Percentiles rank a stretch among this genome's conserved stretches.
These are phyloP conservation scores for Felis chaus DNA, from an alignment of 2,113 vertebrate genomes.

Conservation along the genomic window DNA sequence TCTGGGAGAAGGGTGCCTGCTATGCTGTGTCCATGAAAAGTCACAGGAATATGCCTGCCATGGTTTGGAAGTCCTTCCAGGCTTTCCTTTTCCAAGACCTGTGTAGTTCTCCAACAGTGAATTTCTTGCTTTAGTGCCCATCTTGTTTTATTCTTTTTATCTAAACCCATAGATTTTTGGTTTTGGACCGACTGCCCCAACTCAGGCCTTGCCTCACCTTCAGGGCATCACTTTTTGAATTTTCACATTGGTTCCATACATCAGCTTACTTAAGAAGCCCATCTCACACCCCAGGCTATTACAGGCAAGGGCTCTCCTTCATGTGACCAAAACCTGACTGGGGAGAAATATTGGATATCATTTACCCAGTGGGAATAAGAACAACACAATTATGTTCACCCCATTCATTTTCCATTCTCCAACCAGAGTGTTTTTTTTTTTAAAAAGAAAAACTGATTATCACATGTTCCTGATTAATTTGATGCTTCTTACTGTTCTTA, in stretches of 20 bases:
- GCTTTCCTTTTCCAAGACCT: not conserved
- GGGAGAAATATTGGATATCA: not conserved
- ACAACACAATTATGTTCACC: not conserved
- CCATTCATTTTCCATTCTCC: not conserved
- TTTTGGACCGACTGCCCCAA: not conserved
- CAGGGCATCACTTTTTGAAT: not conserved
- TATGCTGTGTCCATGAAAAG: not conserved
- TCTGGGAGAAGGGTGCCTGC: not conserved
- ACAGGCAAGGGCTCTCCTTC: not conserved
- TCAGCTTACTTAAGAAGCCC: not conserved
- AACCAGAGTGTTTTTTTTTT: not conserved
- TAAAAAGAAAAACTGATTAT: not conserved
- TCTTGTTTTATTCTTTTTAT: not conserved
- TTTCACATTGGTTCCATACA: not conserved
- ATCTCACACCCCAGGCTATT: not conserved
- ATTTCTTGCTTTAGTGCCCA: not conserved
- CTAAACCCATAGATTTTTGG: not conserved
- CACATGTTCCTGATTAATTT: not conserved
- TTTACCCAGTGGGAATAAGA: not conserved
- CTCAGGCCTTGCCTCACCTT: not conserved
- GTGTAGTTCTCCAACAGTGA: not conserved
- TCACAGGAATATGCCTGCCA: not conserved
- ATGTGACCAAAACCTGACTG: not conserved
- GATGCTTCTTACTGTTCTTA: not conserved
- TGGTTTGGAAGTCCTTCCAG: fast-evolving